Percentiles rank a stretch among this genome's conserved stretches.
phyloP scores from a whole-genome alignment of 1,140 invertebrate species.

The Agraylea sexmaculata region DNA sequence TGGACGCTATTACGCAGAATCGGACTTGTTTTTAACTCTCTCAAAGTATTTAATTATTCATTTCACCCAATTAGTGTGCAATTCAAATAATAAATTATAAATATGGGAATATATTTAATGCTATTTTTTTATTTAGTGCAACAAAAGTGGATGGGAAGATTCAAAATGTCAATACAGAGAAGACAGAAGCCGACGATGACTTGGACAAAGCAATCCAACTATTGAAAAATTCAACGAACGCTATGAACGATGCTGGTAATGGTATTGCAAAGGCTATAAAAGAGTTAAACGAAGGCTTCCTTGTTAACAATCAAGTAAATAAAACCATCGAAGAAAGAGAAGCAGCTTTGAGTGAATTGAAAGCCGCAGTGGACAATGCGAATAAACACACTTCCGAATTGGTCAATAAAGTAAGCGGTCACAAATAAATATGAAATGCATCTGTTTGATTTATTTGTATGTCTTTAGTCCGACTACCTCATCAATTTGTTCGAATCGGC shows the following conservation, averaged over 20 bases:
- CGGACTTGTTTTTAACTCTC: too few species aligned
- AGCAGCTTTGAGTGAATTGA: constrained; percentile 38
- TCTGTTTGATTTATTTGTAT: neutral
- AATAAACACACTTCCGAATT: constrained; percentile 48
- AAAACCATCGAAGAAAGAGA: constrained; percentile 28
- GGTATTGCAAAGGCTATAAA: constrained; percentile 23
- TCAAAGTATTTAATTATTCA: too few species aligned
- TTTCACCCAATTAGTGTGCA: too few species aligned
- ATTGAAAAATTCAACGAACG: constrained; percentile 32
- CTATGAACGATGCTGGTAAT: constrained; percentile 23
- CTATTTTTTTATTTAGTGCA: constrained; percentile 10
- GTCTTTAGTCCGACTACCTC: constrained; percentile 33
- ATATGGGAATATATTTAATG: constrained; percentile 29
- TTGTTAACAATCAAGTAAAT: constrained; percentile 25
- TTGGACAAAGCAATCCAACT: constrained; percentile 37
- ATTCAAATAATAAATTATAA: neutral
- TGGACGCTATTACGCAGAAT: too few species aligned
- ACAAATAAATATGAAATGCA: neutral
- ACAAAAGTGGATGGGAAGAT: constrained; percentile 25
- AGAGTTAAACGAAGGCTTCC: constrained; percentile 23
- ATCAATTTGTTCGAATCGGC: constrained; percentile 36
- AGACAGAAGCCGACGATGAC: constrained; percentile 31
- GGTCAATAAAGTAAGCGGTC: constrained; percentile 38
- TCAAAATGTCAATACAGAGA: constrained; percentile 33
- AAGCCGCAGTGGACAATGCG: constrained; percentile 41